These are phyloP conservation scores for Bolinopsis microptera DNA, from an alignment of 37 sponge, comb jelly and placozoan genomes.

Conservation along the genomic window DNA sequence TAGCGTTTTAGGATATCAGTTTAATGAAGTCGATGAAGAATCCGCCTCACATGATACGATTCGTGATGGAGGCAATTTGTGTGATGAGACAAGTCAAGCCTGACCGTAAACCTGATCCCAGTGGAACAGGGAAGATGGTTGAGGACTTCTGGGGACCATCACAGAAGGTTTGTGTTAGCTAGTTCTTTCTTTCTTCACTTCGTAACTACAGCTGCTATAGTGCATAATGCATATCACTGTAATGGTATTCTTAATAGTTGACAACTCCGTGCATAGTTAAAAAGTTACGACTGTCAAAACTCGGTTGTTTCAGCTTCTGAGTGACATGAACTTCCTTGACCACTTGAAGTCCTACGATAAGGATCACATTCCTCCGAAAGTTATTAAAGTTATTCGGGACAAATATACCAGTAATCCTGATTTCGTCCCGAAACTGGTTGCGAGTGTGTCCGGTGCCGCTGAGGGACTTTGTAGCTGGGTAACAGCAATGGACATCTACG, in stretches of 20 bases:
- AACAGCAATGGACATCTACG: constrained; percentile 96
- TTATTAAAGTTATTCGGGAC: constrained; percentile 97
- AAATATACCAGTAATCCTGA: constrained; percentile 88
- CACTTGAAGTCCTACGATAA: constrained; percentile 92
- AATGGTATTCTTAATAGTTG: too few species aligned
- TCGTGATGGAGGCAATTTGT: constrained; percentile 97
- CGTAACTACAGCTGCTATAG: too few species aligned
- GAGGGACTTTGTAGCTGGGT: constrained; percentile 98
- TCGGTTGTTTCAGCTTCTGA: constrained; percentile 70
- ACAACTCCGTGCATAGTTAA: too few species aligned
- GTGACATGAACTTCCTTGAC: constrained; percentile 96
- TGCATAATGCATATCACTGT: too few species aligned
- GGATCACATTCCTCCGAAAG: constrained; percentile 88
- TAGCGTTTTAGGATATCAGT: constrained; percentile 85
- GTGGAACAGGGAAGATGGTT: constrained; percentile 91
- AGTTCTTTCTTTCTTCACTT: too few species aligned
- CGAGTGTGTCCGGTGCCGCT: constrained; percentile 88
- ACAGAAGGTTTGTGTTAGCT: constrained; percentile 68
- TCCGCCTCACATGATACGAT: constrained; percentile 86
- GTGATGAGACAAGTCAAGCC: constrained; percentile 90
- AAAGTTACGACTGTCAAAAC: too few species aligned
- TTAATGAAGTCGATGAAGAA: constrained; percentile 98
- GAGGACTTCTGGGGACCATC: constrained; percentile 99
- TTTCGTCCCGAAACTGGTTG: constrained; percentile 86
- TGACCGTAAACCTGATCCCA: constrained; percentile 96